Evolutionary conservation across 2,888 invertebrate species (phyloP).

Genomic region (Eugnorisma glareosa): DNA sequence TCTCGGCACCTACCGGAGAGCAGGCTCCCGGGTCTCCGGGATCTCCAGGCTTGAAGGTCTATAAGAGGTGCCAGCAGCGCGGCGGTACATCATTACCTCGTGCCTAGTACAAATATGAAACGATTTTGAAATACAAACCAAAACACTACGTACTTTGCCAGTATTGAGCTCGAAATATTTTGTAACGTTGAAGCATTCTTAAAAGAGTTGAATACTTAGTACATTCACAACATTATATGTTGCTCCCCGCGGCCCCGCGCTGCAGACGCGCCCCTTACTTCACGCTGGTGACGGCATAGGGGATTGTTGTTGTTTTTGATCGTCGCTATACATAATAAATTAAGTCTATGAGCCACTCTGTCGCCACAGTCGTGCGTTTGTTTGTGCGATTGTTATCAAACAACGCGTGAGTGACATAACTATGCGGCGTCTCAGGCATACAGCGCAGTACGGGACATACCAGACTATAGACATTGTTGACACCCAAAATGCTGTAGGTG

Average conservation of each 20-base stretch:
- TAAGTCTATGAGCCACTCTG: background rate
- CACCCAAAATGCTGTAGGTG: too few relatives aligned
- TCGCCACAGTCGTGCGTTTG: background rate
- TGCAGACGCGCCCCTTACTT: background rate
- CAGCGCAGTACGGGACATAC: background rate
- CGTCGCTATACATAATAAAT: conserved; percentile 1
- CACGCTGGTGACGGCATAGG: background rate
- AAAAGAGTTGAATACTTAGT: background rate
- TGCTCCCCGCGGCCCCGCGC: background rate
- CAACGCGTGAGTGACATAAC: background rate
- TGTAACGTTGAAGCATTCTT: background rate
- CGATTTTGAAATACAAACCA: background rate
- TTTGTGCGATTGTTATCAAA: conserved; percentile 35
- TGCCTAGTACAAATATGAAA: background rate
- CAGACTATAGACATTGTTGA: background rate
- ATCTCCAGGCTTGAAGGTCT: too few relatives aligned
- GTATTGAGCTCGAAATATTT: background rate
- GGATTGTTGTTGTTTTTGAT: conserved; percentile 12
- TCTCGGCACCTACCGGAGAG: background rate
- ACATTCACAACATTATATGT: background rate
- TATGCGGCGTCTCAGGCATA: background rate
- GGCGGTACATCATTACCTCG: background rate
- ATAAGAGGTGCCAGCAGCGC: background rate
- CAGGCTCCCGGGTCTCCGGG: background rate
- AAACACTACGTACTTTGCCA: background rate